phyloP scores from a whole-genome alignment of 64 coral and sea anemone genomes.

The Catalaphyllia jardinei region DNA sequence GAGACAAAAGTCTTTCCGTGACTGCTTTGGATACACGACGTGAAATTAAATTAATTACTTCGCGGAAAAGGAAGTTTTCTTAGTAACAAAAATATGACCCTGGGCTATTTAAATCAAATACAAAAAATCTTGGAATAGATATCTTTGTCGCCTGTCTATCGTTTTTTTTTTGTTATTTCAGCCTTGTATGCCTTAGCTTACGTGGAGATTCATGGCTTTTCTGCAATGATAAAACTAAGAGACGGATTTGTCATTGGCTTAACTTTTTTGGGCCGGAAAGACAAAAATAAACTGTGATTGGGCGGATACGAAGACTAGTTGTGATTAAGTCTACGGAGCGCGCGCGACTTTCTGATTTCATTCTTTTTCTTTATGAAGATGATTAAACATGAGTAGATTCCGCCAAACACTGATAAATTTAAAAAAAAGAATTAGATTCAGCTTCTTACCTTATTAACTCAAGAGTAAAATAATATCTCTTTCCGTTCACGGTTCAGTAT shows the following conservation, averaged over 20 bases:
- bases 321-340: background rate
- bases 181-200: too few relatives aligned
- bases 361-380: too few relatives aligned
- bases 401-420: too few relatives aligned
- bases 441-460: too few relatives aligned
- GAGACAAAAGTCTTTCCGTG: background rate
- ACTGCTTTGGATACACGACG: background rate
- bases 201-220: background rate
- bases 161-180: background rate
- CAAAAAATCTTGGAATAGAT: background rate
- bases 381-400: too few relatives aligned
- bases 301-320: background rate
- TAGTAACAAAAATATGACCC: background rate
- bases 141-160: too few relatives aligned
- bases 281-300: background rate
- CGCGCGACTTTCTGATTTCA: too few relatives aligned
- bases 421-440: too few relatives aligned
- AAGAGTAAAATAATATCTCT: too few relatives aligned
- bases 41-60: conserved; percentile 12
- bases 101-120: background rate
- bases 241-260: background rate
- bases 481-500: too few relatives aligned
- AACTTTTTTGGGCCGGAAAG: background rate
- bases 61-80: background rate
- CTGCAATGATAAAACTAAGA: background rate